phyloP scores from a whole-genome alignment of 2,113 vertebrate species.

The Tragelaphus buxtoni region DNA sequence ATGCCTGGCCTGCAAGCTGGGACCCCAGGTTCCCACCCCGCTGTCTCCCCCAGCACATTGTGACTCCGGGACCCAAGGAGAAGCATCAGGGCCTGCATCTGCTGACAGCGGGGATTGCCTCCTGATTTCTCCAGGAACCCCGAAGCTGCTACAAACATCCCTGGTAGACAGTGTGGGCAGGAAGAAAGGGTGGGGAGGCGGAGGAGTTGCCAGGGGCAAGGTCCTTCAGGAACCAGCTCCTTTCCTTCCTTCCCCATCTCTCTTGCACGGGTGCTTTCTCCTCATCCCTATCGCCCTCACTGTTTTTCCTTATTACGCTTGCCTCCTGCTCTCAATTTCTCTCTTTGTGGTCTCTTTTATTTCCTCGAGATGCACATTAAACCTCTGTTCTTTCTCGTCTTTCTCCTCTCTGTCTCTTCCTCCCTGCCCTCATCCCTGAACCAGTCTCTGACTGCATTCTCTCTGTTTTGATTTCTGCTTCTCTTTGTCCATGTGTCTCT shows the following conservation, averaged over 20 bases:
- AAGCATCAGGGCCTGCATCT: neutral
- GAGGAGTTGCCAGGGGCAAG: neutral
- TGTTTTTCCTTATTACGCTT: neutral
- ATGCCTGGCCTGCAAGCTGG: neutral
- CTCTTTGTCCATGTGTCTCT: neutral
- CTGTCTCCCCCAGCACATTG: accelerated
- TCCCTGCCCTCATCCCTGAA: too few relatives aligned
- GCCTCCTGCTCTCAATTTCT: neutral
- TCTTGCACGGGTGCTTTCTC: accelerated
- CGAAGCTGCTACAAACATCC: accelerated
- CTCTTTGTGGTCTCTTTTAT: neutral
- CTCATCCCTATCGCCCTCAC: neutral
- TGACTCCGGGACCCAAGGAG: neutral
- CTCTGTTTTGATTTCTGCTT: neutral
- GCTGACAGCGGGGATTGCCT: neutral
- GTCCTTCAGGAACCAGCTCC: neutral
- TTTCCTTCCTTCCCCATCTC: neutral
- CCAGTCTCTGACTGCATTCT: accelerated
- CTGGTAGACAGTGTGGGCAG: neutral
- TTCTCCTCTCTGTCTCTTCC: neutral
- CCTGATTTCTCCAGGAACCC: neutral
- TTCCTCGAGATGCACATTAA: neutral
- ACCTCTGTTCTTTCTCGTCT: neutral
- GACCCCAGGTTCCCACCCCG: accelerated
- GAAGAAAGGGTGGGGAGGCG: too few relatives aligned